Evolutionary conservation across 1,140 invertebrate species (phyloP), one percentile per base, ranked within the genome.

Genomic region (Aethina tumida): DNA sequence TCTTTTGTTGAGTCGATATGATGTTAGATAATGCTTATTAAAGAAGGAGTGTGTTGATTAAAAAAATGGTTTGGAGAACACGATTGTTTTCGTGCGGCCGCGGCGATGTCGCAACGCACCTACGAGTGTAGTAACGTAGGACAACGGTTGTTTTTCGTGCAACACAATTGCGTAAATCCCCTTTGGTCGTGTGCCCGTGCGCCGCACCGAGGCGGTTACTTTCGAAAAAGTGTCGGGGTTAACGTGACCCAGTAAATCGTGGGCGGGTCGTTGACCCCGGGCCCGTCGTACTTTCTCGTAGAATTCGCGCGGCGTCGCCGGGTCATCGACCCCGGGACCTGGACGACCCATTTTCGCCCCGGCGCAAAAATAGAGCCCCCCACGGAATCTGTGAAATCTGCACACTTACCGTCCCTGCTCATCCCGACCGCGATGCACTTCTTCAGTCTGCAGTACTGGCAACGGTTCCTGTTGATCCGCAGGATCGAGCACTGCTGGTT

Each of bases 381-480:
- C 5, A 21, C 31, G 31, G n/a, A n/a, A 13, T 7, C 26, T 36
- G 37, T 37, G 30, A 36, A 26, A 16, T 10, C 13, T 27, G 33
- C 21, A 34, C 30, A 73, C 75, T 78, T 56, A 97, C 93, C 92
- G 76, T 97, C 93, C 70, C 91, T 76, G 65, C 90, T 95, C 94
- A 97, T 97, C 64, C 94, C 94, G 45, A 96, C 93, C 35, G 88
- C 84, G 62, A 97, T 92, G 72, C 94, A 97, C 75, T 97, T 97
- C 70, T 96, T 96, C 51, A 97, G 77, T 46, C 94, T 74, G 70
- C 92, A 96, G 65, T 93, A 95, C 63, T 97, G 92, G 68, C 94
- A 97, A 50, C 93, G 79, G 68, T 97, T 97, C 60, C 94, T 77
- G 73, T 96, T 97, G 68, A 95, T 94, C 50, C 91, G 75, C 36